Percentiles rank a stretch among this genome's conserved stretches.
These are phyloP conservation scores for Halichondria panicea DNA, from an alignment of 37 sponge, comb jelly and placozoan species.

Conservation along the genomic window DNA sequence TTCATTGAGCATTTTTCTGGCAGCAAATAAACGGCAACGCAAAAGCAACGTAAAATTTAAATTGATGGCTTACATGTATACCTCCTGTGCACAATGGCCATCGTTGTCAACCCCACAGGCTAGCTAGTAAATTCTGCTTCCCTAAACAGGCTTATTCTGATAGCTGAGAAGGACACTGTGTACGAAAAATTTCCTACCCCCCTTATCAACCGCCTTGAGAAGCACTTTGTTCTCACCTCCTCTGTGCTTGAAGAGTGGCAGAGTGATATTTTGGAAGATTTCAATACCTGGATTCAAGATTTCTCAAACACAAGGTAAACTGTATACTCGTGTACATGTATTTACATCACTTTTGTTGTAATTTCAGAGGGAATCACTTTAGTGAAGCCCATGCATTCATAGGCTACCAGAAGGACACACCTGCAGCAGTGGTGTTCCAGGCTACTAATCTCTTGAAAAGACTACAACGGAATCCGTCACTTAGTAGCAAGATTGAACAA, in stretches of 20 bases:
- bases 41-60: neutral
- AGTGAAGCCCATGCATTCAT: slow-evolving; percentile 78
- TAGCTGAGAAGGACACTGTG: slow-evolving; percentile 82
- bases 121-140: neutral
- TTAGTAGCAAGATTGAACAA: neutral
- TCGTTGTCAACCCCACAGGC: too few species aligned
- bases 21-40: too few species aligned
- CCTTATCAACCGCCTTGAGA: slow-evolving; percentile 94
- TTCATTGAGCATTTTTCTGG: too few species aligned
- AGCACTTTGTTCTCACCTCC: slow-evolving; percentile 83
- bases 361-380: slow-evolving; percentile 18
- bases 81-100: neutral
- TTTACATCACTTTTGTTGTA: neutral
- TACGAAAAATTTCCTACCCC: slow-evolving; percentile 91
- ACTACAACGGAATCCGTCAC: neutral
- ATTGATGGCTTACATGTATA: neutral
- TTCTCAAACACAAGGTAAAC: slow-evolving; percentile 25
- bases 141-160: slow-evolving; percentile 72
- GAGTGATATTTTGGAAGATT: slow-evolving; percentile 14
- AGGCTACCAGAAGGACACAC: slow-evolving; percentile 86
- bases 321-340: neutral
- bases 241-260: slow-evolving; percentile 63
- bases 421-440: slow-evolving; percentile 89
- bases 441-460: slow-evolving; percentile 41
- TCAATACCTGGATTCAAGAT: slow-evolving; percentile 54